phyloP scores from a whole-genome alignment of 2,113 vertebrate species.

The Siniperca knerii region DNA sequence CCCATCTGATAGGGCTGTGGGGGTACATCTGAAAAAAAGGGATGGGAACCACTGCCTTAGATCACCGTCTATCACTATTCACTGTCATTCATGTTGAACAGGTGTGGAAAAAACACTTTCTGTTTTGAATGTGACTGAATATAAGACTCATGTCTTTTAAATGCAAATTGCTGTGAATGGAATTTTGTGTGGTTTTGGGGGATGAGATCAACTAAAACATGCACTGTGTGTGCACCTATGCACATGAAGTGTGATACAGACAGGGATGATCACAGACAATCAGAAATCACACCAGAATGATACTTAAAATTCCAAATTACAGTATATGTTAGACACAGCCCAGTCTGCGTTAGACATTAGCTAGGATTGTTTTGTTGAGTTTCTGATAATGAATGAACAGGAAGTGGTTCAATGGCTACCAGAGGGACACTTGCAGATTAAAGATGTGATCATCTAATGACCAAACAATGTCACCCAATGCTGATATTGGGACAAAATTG shows the following conservation, averaged over 20 bases:
- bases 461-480: neutral
- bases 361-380: neutral
- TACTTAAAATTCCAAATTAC: neutral
- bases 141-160: neutral
- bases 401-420: neutral
- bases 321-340: neutral
- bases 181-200: neutral
- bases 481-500: neutral
- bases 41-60: no score
- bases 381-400: neutral
- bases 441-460: neutral
- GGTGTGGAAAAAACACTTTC: neutral
- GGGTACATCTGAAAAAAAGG: no score
- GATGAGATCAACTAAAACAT: neutral
- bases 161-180: neutral
- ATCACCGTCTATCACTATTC: neutral
- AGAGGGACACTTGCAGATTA: neutral
- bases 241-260: neutral
- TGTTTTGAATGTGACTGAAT: neutral
- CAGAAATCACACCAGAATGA: neutral
- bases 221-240: neutral
- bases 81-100: no score
- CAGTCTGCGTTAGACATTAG: neutral
- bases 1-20: no score
- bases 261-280: neutral